Evolutionary conservation across 1,140 invertebrate species (phyloP), one percentile per base, ranked within the genome.

Genomic region (Procambarus clarkii): DNA sequence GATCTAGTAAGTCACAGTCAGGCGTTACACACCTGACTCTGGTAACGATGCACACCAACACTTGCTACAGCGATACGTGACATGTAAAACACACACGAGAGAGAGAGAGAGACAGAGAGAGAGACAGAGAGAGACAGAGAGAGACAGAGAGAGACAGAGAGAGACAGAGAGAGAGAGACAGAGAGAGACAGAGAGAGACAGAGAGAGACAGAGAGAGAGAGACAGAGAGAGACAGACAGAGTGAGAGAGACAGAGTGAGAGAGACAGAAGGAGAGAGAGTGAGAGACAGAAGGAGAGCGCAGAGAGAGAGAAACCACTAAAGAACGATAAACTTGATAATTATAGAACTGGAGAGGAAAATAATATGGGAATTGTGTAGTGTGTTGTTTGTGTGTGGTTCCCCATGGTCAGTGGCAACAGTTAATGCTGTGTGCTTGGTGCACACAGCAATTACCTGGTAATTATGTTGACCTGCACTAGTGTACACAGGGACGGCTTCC

Each of bases 381-480:
- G 13, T 64, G 60, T 64, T 83, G 81, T 69, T 7, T 69, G 81
- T 64, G 34, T 83, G 58, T 69, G 58, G 58, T 50, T 83, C 18
- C 45, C 44, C 24, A 45, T 60, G 81, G 50, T 69, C 58, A 45
- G 24, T 83, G 81, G 81, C 81, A 83, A 83, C 54, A 64, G 81
- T 34, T 83, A 83, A 83, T 69, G 58, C 58, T 83, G 81, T 83
- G 34, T 83, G 60, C 24, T 45, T 13, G 13, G 50, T 34, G 81
- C 81, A 83, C 81, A 83, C 81, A 83, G 45, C 81, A 83, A 83
- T 83, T 83, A 83, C 34, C 58, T 8, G 81, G 81, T 83, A 69
- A 83, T 83, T 83, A 83, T 83, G 81, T 83, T 83, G 81, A 83
- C 81, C 58, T 45, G 81, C 18, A 74, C 69, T 34, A 24, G 69